These are phyloP conservation scores for Mimumesa dahlbomi DNA, from an alignment of 2,888 invertebrate species.

Conservation along the genomic window DNA sequence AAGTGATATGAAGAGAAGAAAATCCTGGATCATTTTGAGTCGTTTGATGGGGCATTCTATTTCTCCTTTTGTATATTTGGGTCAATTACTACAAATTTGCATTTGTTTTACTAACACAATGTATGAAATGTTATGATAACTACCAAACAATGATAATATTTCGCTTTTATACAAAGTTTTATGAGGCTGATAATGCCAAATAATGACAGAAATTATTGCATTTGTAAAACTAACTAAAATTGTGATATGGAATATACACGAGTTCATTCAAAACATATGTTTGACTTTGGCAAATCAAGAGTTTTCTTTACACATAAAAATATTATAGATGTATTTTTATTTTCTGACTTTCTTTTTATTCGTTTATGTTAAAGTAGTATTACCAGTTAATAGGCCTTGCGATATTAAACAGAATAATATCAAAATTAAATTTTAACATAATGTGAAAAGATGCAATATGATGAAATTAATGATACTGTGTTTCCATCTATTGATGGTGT, in stretches of 20 bases:
- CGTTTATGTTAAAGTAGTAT: constrained; percentile 10
- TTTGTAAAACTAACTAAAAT: constrained; percentile 19
- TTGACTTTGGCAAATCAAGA: constrained; percentile 5
- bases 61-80: constrained; percentile 25
- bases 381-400: constrained; percentile 20
- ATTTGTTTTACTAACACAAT: constrained; percentile 26
- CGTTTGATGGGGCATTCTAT: constrained; percentile 60
- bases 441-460: background rate
- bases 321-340: constrained; percentile 9
- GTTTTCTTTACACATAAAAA: constrained; percentile 4
- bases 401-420: constrained; percentile 19
- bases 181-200: constrained; percentile 44
- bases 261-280: constrained; percentile 7
- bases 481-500: constrained; percentile 13
- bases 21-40: constrained; percentile 41
- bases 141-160: constrained; percentile 13
- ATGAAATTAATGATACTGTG: constrained; percentile 15
- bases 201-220: constrained; percentile 21
- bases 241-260: constrained; percentile 1
- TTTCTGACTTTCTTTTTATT: constrained; percentile 16
- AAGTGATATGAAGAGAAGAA: constrained; percentile 26
- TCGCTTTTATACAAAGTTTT: constrained; percentile 39
- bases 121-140: constrained; percentile 15
- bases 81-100: constrained; percentile 24
- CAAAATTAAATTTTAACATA: constrained; percentile 4